A percentile compares a stretch with the other conserved stretches of the same genome.
phyloP scores from a whole-genome alignment of 2,888 invertebrate genomes.

The Deilephila elpenor region DNA sequence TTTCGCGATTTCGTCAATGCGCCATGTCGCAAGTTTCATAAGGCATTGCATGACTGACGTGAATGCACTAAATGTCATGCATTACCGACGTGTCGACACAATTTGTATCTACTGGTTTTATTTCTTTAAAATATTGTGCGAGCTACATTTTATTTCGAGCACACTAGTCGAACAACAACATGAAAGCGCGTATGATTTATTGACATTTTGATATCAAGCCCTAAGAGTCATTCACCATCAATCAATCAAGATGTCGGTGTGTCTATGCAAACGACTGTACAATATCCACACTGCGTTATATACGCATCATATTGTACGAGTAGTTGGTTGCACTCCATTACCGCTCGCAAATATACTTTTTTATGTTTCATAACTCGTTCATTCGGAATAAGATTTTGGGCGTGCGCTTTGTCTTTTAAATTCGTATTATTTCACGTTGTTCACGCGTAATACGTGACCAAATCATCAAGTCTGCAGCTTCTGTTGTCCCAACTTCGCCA shows the following conservation, averaged over 20 bases:
- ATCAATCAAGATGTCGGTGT: slow-evolving; percentile 59
- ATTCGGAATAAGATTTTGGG: background rate
- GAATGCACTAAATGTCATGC: slow-evolving; percentile 36
- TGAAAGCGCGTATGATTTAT: slow-evolving; percentile 52
- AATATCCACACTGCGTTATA: slow-evolving; percentile 45
- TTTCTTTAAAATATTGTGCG: slow-evolving; percentile 26
- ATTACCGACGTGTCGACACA: slow-evolving; percentile 30
- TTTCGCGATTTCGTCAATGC: slow-evolving; percentile 38
- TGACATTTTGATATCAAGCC: slow-evolving; percentile 55
- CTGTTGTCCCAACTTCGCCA: slow-evolving; percentile 7
- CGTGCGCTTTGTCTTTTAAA: slow-evolving; percentile 7
- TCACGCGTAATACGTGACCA: slow-evolving; percentile 11
- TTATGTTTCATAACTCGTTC: background rate
- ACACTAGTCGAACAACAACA: slow-evolving; percentile 27
- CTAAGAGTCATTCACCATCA: slow-evolving; percentile 56
- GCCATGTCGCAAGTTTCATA: slow-evolving; percentile 41
- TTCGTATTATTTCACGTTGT: slow-evolving; percentile 1
- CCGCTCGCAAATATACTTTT: background rate
- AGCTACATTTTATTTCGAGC: slow-evolving; percentile 22
- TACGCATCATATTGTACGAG: slow-evolving; percentile 15
- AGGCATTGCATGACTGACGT: slow-evolving; percentile 35
- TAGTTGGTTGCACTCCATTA: slow-evolving; percentile 11
- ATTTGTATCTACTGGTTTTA: slow-evolving; percentile 31
- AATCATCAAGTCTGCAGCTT: slow-evolving; percentile 11
- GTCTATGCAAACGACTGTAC: slow-evolving; percentile 57